These are phyloP conservation scores for Aix galericulata DNA, from an alignment of 2,113 vertebrate species.

Conservation along the genomic window DNA sequence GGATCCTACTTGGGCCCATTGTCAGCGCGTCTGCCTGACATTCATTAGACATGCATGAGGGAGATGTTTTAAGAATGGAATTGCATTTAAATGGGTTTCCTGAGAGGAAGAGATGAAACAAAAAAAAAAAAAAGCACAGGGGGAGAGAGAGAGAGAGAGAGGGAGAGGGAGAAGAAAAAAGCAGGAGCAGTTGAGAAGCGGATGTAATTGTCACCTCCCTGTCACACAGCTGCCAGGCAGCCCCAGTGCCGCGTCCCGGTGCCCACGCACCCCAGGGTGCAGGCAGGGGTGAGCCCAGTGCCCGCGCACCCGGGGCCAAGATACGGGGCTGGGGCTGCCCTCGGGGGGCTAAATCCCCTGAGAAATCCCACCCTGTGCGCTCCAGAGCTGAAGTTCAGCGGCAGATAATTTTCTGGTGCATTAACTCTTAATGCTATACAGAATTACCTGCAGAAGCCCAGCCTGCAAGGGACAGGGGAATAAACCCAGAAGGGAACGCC, in stretches of 20 bases:
- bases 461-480: accelerated
- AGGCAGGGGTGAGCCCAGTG: not conserved
- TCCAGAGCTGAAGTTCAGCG: not conserved
- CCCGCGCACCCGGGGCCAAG: not conserved
- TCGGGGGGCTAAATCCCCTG: not conserved
- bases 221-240: not conserved
- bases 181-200: slow-evolving; percentile 48
- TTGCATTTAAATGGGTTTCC: slow-evolving; percentile 85
- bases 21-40: slow-evolving; percentile 76
- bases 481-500: not conserved
- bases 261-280: accelerated
- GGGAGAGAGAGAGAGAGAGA: not conserved
- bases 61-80: slow-evolving; percentile 80
- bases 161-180: slow-evolving; percentile 1
- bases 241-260: not conserved
- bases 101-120: slow-evolving; percentile 75
- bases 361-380: not conserved
- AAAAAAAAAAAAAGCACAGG: not conserved
- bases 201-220: slow-evolving; percentile 14
- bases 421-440: accelerated
- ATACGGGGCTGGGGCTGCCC: accelerated
- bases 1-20: slow-evolving; percentile 76
- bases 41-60: slow-evolving; percentile 86
- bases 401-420: not conserved
- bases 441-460: not conserved